These are phyloP conservation scores for Leptogaster cylindrica DNA, from an alignment of 2,888 invertebrate species.

Conservation along the genomic window DNA sequence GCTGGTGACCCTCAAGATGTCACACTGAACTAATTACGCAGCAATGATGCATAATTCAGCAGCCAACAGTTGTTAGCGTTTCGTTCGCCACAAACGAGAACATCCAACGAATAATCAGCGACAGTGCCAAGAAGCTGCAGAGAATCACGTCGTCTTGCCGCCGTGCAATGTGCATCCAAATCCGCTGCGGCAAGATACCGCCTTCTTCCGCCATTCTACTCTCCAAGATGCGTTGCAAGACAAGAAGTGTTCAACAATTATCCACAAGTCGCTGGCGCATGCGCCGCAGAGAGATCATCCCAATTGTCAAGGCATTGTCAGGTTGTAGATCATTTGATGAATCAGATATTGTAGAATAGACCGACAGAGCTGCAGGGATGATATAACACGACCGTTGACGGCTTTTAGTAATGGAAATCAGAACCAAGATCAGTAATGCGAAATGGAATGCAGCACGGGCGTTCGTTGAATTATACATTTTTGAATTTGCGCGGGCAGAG, in stretches of 20 bases:
- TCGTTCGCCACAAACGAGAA: constrained; percentile 8
- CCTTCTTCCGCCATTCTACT: too few relatives aligned
- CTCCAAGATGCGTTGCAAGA: too few relatives aligned
- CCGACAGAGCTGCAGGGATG: neutral
- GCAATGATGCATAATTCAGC: constrained; percentile 35
- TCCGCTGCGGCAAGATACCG: neutral
- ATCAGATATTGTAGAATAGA: too few relatives aligned
- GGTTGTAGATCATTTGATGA: neutral
- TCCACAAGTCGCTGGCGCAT: neutral
- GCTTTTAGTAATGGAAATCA: constrained; percentile 15
- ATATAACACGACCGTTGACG: constrained; percentile 19
- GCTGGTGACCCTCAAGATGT: constrained; percentile 27
- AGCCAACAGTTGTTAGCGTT: constrained; percentile 15
- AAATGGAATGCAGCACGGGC: constrained; percentile 4
- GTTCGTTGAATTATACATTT: constrained; percentile 8
- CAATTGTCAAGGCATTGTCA: neutral
- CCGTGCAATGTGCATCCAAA: neutral
- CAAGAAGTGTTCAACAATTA: too few relatives aligned
- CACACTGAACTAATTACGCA: constrained; percentile 37
- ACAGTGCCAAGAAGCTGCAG: constrained; percentile 7
- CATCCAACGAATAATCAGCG: neutral
- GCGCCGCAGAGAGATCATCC: neutral
- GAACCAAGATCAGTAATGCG: constrained; percentile 10
- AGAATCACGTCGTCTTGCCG: constrained; percentile 9
- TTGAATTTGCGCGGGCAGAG: neutral